Percentiles rank a stretch among this genome's conserved stretches.
Conservation (phyloP, 2,797 vertebrate species). For the Loris lydekkerianus region DNA sequence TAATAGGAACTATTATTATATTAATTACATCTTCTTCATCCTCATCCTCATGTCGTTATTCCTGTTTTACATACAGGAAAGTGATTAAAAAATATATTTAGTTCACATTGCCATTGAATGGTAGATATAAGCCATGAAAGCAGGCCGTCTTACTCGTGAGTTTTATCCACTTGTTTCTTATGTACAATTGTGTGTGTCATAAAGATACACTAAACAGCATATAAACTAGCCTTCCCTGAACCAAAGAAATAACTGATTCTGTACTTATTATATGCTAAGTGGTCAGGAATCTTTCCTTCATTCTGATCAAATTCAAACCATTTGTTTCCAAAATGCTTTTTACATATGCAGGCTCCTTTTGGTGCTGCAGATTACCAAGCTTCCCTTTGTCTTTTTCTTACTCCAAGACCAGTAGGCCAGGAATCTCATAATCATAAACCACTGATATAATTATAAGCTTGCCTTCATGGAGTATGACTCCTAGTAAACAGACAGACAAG, state of each 20-base stretch:
- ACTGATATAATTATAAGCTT: background rate
- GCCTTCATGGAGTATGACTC: background rate
- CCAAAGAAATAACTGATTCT: background rate
- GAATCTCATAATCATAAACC: background rate
- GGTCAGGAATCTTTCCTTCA: slow-evolving; percentile 1
- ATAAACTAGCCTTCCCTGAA: background rate
- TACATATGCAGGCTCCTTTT: slow-evolving; percentile 18
- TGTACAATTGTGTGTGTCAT: background rate
- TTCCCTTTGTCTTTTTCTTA: background rate
- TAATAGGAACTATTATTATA: background rate
- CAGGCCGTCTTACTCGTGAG: background rate
- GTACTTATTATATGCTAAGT: background rate
- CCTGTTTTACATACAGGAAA: background rate
- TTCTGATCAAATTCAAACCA: slow-evolving; percentile 8
- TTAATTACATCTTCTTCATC: background rate
- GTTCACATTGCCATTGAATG: background rate
- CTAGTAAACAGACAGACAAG: background rate
- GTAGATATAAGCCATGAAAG: background rate
- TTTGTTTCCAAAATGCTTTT: slow-evolving; percentile 52
- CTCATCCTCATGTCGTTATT: background rate
- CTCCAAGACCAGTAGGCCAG: background rate
- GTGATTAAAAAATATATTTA: background rate
- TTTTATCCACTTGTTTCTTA: background rate
- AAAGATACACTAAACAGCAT: background rate
- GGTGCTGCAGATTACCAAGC: background rate